Base-by-base conservation (phyloP, 2,888 invertebrate genomes). In the Scaptomyza flava region DNA sequence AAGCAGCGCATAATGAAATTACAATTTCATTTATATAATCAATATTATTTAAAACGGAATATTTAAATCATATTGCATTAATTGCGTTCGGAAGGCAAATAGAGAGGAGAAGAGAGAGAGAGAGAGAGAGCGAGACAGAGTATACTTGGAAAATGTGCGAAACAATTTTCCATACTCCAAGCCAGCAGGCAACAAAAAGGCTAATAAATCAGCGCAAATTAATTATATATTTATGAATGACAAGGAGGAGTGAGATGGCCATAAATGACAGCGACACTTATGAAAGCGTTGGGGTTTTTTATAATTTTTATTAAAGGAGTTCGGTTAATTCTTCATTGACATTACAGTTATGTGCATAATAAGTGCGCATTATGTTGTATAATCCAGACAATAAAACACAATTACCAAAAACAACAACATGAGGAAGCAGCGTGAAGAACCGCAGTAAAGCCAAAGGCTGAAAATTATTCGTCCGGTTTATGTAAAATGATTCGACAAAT, bases 1-100 rank as follows among this genome's bases (percentile, higher is more conserved):
- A 57, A 56, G 75, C 62, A 46, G 66, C 50, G 41, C 53, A 70
- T 75, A 76, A 85, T 79, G 72, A 79, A 85, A 82, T 79, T 85
- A 68, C 59, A 62, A 52, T 68, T 65, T 46, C 72, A 69, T 72
- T 52, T 47, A 50, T 57, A 64, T 73, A 73, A 73, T 72, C 68
- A 63, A 73, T 73, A 59, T 48, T 67, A 57, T 68, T 77, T 58
- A 77, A 76, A 72, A 72, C 52, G 59, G 56, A 52, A 72, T 72
- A 71, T 71, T 72, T 76, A 65, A 76, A 66, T 52, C 52, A 61
- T 68, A 51, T 47, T 65, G 59, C 38, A 65, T 68, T 68, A 59
- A 67, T 67, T 59, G 47, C 36, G n/a, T 17, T 6, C 17, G 5
- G 1, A 2, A 14, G 8, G n/a, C 11, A 6, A 30, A 30, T n/a